Conservation (phyloP, 2,888 invertebrate species). For the Acrocyrtus sp. region DNA sequence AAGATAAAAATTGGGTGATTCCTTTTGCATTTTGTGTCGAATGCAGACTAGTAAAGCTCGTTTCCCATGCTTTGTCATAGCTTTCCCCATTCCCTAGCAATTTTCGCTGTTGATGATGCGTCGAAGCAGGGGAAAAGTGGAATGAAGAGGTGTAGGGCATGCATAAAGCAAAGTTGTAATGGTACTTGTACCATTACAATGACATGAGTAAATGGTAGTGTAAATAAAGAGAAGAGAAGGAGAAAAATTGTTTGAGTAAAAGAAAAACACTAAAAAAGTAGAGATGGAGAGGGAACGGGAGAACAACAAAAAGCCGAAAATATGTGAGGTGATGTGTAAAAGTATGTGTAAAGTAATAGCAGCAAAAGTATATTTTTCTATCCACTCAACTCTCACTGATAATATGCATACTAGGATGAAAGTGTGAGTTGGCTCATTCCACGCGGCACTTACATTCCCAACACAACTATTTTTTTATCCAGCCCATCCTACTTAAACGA, state of each 20-base stretch:
- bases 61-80: no score
- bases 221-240: conserved; percentile 33
- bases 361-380: conserved; percentile 21
- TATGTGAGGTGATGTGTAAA: conserved; percentile 20
- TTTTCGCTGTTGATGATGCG: not conserved
- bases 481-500: not conserved
- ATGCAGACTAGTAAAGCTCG: no score
- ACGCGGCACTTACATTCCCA: conserved; percentile 16
- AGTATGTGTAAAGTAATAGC: conserved; percentile 25
- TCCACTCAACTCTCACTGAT: not conserved
- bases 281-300: not conserved
- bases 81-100: no score
- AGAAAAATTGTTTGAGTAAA: conserved; percentile 23
- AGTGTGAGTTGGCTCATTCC: conserved; percentile 33
- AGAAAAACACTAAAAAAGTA: no score
- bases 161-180: not conserved
- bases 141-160: not conserved
- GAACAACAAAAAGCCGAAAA: not conserved
- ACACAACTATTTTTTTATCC: conserved; percentile 2
- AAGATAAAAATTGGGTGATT: no score
- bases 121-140: no score
- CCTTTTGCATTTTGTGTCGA: no score
- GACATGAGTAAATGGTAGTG: conserved; percentile 34
- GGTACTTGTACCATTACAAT: not conserved
- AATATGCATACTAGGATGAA: conserved; percentile 2